Evolutionary conservation across 2,797 vertebrate genomes (phyloP), one percentile per base, ranked within the genome.

Genomic region (Vireo griseus): DNA sequence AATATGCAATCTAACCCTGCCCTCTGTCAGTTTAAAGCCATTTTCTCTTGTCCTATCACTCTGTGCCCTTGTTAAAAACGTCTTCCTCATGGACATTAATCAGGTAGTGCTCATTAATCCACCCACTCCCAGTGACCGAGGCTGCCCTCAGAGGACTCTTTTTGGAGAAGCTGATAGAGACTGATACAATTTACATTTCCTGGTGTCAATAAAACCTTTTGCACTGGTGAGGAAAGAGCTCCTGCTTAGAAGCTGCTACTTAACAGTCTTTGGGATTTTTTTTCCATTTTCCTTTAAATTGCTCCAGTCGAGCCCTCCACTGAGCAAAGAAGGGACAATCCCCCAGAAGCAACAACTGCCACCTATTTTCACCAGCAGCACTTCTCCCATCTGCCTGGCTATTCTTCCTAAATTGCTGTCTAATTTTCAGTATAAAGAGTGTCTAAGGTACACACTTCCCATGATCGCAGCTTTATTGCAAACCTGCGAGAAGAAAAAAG

Each of bases 371-470:
- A 52, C 85, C 85, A 83, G 71, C 75, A 91, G 62, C 87, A 58
- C 59, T 86, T 92, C 62, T 69, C 62, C 75, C 76, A 63, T 80
- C 82, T 92, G 44, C 51, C 68, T 47, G 45, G 33, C 75, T 66
- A 61, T 86, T 93, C 91, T 76, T 94, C 92, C 69, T 45, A 86
- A 91, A 92, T 63, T 86, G 76, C 78, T 52, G 25, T 6, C 92
- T 91, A 75, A 80, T 86, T 75, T 91, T 88, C 73, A 58, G 48
- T 11, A 88, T 80, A 86, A 91, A 91, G 84, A 62, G 47, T 39
- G 54, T 18, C 68, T 35, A 85, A 87, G 85, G 75, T 71, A 54
- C 24, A 25, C 9, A 13, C 61, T 90, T 82, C 45, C 79, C 37
- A 16, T 35, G 72, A 90, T 26, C 18, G 3, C 51, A 68, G 76